These are phyloP conservation scores for Corythornis leucogaster DNA, from an alignment of 2,797 vertebrate species.

Conservation along the genomic window DNA sequence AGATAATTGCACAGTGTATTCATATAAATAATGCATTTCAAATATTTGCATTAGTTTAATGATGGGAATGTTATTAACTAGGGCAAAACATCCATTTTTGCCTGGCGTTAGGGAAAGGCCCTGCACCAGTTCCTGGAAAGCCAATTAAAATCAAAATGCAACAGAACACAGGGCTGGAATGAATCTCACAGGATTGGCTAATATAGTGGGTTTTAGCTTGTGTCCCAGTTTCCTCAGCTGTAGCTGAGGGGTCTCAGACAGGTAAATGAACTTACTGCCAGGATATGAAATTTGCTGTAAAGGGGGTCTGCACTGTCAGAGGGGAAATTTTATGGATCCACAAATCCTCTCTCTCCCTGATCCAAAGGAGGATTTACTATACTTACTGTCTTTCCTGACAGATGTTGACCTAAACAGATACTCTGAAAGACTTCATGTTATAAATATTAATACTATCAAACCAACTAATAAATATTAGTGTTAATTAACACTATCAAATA, in stretches of 20 bases:
- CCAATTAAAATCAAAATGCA: neutral
- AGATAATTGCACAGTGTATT: slow-evolving; percentile 37
- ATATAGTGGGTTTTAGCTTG: neutral
- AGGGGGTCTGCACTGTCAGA: neutral
- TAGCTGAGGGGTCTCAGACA: neutral
- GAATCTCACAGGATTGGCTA: neutral
- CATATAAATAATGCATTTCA: slow-evolving; percentile 58
- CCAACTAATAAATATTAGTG: neutral
- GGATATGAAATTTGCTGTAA: neutral
- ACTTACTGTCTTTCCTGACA: neutral
- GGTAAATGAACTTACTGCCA: neutral
- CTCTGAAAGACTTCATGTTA: neutral
- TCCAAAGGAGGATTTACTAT: neutral
- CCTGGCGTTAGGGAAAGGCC: neutral
- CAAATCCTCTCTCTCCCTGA: neutral
- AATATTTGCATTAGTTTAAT: slow-evolving; percentile 40
- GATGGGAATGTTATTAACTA: slow-evolving; percentile 33
- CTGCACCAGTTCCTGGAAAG: slow-evolving; percentile 7
- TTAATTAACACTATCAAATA: slow-evolving; percentile 20
- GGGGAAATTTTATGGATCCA: neutral
- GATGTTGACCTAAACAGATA: slow-evolving; percentile 2
- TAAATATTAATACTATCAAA: slow-evolving; percentile 30
- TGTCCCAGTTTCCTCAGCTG: neutral
- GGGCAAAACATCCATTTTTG: slow-evolving; percentile 32
- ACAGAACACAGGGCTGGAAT: neutral